Base-by-base conservation (phyloP, 2,888 invertebrate species). In the Cacoxenus indagator region DNA sequence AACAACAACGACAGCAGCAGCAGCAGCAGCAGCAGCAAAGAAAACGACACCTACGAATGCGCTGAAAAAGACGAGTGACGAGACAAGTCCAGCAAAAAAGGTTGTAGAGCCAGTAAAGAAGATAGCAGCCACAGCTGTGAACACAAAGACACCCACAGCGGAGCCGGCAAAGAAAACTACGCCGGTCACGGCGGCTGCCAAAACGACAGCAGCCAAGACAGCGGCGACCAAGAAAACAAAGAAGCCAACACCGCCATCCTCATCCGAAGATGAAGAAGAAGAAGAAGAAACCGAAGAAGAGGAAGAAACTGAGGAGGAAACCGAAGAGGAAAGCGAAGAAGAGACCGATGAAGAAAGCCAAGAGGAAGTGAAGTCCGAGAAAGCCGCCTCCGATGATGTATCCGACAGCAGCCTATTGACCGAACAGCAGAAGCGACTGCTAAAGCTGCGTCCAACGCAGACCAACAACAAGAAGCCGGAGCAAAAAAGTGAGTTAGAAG, bases 401-500 rank as follows among this genome's bases (percentile, higher is more conserved):
- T 84, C 82, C 31, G 88, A 87, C 3, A 84, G 81, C 1, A 71
- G 72, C 5, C 75, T 76, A 68, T 66, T 80, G 70, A 82, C 80
- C 26, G 82, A 80, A 69, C 82, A 82, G 46, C 73, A 81, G 31
- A 78, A 77, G 72, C 79, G 65, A 81, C 78, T 19, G 68, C 76
- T 37, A 76, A 43, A 82, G 29, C 68, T 81, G 65, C 73, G 77
- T n/a, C 82, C 82, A 6, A 78, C 85, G 48, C 75, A 75, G 69
- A 77, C 81, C 68, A 84, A 85, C 74, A 84, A 85, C 73, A 73
- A 77, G 71, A 81, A 78, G 45, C 68, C 69, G 5, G 77, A 78
- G 76, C 85, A 84, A 64, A 83, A 85, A 84, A 86, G 86, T 78
- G 87, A 87, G 84, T 85, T 85, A 72, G 82, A 78, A 79, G 83